phyloP scores from a whole-genome alignment of 2,888 invertebrate species.

The Amphipyra berbera region DNA sequence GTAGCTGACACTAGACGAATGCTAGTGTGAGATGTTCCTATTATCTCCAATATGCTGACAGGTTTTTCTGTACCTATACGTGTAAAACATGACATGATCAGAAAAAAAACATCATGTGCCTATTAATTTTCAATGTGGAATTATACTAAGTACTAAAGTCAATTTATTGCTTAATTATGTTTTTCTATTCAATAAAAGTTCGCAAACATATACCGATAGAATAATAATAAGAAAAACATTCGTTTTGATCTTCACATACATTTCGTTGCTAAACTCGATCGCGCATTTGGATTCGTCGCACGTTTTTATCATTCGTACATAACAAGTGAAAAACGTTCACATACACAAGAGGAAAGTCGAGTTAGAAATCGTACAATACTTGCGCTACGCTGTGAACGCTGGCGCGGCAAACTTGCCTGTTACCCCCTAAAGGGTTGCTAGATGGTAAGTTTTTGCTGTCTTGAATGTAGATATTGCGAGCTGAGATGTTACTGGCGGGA shows the following conservation, averaged over 20 bases:
- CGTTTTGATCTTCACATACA: conserved; percentile 41
- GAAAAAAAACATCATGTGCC: too few relatives aligned
- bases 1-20: too few relatives aligned
- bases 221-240: conserved; percentile 29
- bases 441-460: conserved; percentile 33
- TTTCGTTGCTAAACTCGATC: conserved; percentile 40
- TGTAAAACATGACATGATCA: too few relatives aligned
- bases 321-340: conserved; percentile 73
- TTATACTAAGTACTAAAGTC: too few relatives aligned
- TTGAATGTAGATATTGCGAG: conserved; percentile 17
- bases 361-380: conserved; percentile 66
- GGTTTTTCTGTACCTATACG: too few relatives aligned
- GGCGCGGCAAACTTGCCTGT: conserved; percentile 68
- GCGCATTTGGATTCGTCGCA: conserved; percentile 64
- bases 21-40: too few relatives aligned
- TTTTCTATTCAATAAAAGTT: conserved; percentile 34
- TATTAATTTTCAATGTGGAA: too few relatives aligned
- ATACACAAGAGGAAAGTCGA: conserved; percentile 67
- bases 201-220: conserved; percentile 15
- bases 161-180: not conserved
- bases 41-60: too few relatives aligned
- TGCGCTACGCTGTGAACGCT: conserved; percentile 54
- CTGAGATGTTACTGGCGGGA: conserved; percentile 28
- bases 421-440: conserved; percentile 48
- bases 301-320: conserved; percentile 75